Evolutionary conservation across 35 echinoderm and acorn worm species (phyloP).

Genomic region (Anneissia japonica): DNA sequence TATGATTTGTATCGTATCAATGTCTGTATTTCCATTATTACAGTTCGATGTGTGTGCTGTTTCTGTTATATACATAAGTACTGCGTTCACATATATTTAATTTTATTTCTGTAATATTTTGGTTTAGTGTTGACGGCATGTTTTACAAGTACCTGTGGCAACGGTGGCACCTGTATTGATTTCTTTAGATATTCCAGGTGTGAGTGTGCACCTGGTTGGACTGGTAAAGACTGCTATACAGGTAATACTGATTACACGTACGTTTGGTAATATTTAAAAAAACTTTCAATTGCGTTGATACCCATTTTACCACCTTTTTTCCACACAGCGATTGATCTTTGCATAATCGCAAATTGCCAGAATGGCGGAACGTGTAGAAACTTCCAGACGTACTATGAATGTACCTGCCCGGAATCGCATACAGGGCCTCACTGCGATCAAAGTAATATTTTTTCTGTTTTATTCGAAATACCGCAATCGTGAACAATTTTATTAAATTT

Average conservation of each 20-base stretch:
- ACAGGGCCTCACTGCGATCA: background rate
- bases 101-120: background rate
- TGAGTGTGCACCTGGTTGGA: conserved; percentile 1
- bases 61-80: no score
- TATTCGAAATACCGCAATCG: no score
- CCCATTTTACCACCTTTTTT: background rate
- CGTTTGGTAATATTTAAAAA: no score
- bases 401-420: background rate
- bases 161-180: background rate
- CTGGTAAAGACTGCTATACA: conserved; percentile 5
- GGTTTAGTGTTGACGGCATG: background rate
- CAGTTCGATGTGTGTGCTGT: no score
- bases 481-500: no score
- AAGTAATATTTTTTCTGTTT: no score
- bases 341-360: background rate
- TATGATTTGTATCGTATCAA: no score
- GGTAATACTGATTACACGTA: no score
- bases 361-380: background rate
- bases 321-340: background rate
- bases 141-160: background rate
- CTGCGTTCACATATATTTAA: no score
- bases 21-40: no score
- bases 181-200: background rate
- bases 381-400: background rate
- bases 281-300: no score